Percentiles rank a stretch among this genome's conserved stretches.
Evolutionary conservation across 2,113 vertebrate genomes (phyloP).

Genomic region (Paracanthobrama guichenoti): DNA sequence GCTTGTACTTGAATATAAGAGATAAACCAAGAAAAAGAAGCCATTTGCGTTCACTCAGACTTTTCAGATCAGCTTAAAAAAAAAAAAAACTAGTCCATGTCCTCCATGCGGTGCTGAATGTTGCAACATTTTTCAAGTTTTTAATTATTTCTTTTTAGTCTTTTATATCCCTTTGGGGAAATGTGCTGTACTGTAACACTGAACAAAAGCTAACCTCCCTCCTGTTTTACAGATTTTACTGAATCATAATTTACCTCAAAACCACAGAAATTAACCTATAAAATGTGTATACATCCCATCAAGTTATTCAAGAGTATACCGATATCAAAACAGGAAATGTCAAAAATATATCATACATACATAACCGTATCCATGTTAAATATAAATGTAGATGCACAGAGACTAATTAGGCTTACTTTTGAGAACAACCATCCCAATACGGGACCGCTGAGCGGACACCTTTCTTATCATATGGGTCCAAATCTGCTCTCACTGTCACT

Average conservation of each 20-base stretch:
- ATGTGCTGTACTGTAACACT: constrained; percentile 86
- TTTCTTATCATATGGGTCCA: constrained; percentile 44
- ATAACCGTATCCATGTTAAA: constrained; percentile 55
- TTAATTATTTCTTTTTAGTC: constrained; percentile 62
- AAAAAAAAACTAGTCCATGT: constrained; percentile 69
- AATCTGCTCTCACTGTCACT: constrained; percentile 34
- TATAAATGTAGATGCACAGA: constrained; percentile 62
- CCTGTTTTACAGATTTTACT: constrained; percentile 83
- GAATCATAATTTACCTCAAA: constrained; percentile 83
- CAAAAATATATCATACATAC: constrained; percentile 47
- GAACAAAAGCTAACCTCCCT: constrained; percentile 81
- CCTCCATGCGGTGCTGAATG: constrained; percentile 87
- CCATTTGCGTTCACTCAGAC: constrained; percentile 91
- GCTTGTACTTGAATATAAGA: constrained; percentile 94
- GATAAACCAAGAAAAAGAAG: constrained; percentile 93
- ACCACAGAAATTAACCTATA: constrained; percentile 85
- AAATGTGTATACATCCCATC: constrained; percentile 85
- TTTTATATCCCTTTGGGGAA: constrained; percentile 85
- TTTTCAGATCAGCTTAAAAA: constrained; percentile 79
- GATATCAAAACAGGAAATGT: constrained; percentile 65
- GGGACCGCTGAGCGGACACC: constrained; percentile 79
- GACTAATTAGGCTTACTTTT: constrained; percentile 70
- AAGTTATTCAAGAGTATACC: constrained; percentile 63
- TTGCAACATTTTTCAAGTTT: constrained; percentile 73
- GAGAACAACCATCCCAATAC: constrained; percentile 71